phyloP scores from a whole-genome alignment of 2,797 vertebrate genomes.

The Cynopterus sphinx region DNA sequence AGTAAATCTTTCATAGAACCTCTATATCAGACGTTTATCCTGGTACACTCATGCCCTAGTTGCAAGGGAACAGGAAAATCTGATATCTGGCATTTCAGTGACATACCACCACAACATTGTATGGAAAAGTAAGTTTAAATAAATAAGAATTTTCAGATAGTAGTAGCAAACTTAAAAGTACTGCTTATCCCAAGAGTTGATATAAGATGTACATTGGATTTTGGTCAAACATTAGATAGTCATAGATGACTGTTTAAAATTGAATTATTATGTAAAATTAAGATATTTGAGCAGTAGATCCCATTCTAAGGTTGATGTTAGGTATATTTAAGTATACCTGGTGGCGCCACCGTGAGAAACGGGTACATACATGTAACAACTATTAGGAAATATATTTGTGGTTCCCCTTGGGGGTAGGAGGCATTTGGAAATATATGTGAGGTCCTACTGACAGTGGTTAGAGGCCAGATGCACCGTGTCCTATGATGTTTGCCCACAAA shows the following conservation, averaged over 20 bases:
- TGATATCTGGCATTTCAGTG: neutral
- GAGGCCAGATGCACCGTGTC: neutral
- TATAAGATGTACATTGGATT: neutral
- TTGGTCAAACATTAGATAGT: neutral
- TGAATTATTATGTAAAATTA: neutral
- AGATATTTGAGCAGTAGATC: neutral
- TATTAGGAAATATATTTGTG: neutral
- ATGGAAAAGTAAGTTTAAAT: neutral
- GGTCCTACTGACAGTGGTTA: neutral
- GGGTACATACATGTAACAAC: neutral
- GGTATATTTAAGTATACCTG: neutral
- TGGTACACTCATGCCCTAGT: neutral
- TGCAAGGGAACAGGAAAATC: neutral
- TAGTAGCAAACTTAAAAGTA: neutral
- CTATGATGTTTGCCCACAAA: constrained; percentile 2
- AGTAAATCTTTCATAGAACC: neutral
- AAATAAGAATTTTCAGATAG: constrained; percentile 24
- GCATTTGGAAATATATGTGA: neutral
- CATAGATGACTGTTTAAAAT: neutral
- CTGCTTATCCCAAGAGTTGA: neutral
- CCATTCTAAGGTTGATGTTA: neutral
- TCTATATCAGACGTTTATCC: neutral
- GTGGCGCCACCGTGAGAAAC: neutral
- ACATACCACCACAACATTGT: neutral
- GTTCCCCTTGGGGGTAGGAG: neutral